Conservation (phyloP, 2,113 vertebrate species). For the Patagioenas fasciata region DNA sequence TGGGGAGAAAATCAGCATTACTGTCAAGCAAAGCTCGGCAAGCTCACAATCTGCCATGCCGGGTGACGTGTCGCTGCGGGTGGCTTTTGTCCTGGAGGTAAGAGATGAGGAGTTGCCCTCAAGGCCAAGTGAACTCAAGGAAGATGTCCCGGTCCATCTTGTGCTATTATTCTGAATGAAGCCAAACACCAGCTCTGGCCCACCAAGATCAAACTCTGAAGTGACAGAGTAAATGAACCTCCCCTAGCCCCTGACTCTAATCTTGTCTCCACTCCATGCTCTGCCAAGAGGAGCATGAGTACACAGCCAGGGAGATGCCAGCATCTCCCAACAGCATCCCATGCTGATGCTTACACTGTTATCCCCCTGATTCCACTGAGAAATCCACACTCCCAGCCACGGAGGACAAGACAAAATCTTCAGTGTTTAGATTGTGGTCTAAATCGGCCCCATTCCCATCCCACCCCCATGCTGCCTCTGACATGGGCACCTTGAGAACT, state of each 20-base stretch:
- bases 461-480: neutral
- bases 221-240: neutral
- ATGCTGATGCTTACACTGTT: neutral
- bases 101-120: neutral
- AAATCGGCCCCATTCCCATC: neutral
- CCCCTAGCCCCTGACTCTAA: neutral
- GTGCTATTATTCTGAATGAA: neutral
- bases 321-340: neutral
- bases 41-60: fast-evolving
- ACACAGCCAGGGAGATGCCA: fast-evolving
- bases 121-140: neutral
- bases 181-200: neutral
- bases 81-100: neutral
- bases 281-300: neutral
- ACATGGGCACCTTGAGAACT: neutral
- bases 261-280: neutral
- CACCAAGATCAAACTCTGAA: neutral
- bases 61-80: neutral
- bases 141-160: fast-evolving
- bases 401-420: neutral
- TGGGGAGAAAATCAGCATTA: neutral
- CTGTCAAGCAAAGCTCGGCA: neutral
- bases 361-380: neutral
- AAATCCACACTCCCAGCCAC: neutral
- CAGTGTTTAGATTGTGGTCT: fast-evolving